These are phyloP conservation scores for Ceyx erithaca DNA, from an alignment of 2,797 vertebrate species.

Conservation along the genomic window DNA sequence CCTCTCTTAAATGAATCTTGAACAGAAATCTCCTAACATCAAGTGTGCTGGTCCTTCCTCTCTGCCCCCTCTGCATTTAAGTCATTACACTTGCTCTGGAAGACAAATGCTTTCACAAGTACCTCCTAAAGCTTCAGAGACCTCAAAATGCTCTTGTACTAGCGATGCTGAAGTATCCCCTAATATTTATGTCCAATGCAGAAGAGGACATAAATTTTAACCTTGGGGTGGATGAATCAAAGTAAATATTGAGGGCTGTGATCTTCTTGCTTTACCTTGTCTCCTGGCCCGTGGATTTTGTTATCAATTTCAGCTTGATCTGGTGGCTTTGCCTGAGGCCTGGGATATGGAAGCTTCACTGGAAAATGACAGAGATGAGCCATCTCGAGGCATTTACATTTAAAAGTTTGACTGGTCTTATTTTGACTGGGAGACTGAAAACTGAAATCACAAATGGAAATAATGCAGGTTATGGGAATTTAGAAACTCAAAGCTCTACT, in stretches of 20 bases:
- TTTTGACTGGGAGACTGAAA: constrained; percentile 25
- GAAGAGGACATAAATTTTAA: neutral
- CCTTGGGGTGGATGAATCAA: neutral
- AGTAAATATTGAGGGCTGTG: neutral
- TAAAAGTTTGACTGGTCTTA: constrained; percentile 6
- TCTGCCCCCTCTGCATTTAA: neutral
- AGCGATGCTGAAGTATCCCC: neutral
- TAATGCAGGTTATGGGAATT: constrained; percentile 42
- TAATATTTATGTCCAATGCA: neutral
- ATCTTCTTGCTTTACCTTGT: constrained; percentile 2
- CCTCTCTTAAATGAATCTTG: neutral
- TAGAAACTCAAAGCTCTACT: neutral
- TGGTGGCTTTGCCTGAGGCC: constrained; percentile 52
- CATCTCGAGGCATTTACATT: constrained; percentile 43
- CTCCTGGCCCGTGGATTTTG: constrained; percentile 18
- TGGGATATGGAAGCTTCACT: constrained; percentile 33
- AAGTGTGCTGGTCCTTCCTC: neutral
- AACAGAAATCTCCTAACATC: neutral
- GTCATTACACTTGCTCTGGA: neutral
- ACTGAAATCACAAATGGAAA: constrained; percentile 46
- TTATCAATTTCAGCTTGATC: constrained; percentile 28
- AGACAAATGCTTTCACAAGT: neutral
- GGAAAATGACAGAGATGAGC: constrained; percentile 57
- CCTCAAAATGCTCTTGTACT: neutral
- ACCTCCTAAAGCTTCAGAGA: neutral